Evolutionary conservation across 2,797 vertebrate species (phyloP), one percentile per base, ranked within the genome.

Genomic region (Sebastes trivittatus): DNA sequence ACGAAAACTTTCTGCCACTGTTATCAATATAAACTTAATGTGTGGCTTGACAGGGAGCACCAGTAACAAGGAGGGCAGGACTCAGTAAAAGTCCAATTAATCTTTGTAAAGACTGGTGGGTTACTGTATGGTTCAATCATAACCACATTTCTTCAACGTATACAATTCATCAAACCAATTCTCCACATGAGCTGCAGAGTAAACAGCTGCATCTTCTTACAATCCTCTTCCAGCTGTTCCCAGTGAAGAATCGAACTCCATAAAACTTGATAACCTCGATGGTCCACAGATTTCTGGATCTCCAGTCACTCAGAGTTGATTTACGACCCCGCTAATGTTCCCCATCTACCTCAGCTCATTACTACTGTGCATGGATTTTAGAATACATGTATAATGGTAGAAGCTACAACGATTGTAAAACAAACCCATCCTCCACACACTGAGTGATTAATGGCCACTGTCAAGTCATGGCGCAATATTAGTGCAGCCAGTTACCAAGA

Each of bases 361-460:
- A 85, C 77, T 55, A 69, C 75, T 29, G 67, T 65, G 73, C 78
- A 81, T 76, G 66, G 71, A 76, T 85, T 90, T 85, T 85, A 62
- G 72, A 90, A 88, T 72, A 72, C 70, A 79, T 76, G 82, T 63
- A 80, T 75, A 82, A 84, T 84, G 63, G 85, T 80, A 71, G 88
- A 81, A 83, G 85, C 86, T 80, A 49, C 86, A 91, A 84, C 86
- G 72, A 87, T 89, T 89, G 75, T 86, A 82, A 92, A 91, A 91
- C 89, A 90, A 89, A 81, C 60, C 88, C 81, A 87, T 91, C 87
- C 83, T 89, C 67, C 81, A 72, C 85, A 87, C 75, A 29, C 71
- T 29, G 55, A 67, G 85, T 94, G 94, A 93, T 94, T 94, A 93
- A 94, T 93, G 83, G 87, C 25, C 56, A 55, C 84, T 87, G 91